A percentile compares a stretch with the other conserved stretches of the same genome.
phyloP scores from a whole-genome alignment of 2,113 vertebrate genomes.

The Felis chaus region DNA sequence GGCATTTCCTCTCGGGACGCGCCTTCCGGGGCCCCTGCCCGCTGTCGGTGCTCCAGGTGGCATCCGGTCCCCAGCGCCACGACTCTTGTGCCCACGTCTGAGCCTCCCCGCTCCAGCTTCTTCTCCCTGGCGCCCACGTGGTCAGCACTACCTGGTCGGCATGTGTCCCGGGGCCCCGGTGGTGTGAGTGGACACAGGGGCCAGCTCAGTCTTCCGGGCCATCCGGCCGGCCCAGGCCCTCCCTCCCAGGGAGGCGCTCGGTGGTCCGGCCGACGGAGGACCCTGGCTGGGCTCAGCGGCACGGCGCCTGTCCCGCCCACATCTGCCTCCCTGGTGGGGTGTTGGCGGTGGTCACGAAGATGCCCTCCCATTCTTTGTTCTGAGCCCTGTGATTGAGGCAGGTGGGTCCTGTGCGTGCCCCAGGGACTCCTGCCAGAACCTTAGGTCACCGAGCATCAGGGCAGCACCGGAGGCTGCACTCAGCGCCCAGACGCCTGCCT shows the following conservation, averaged over 20 bases:
- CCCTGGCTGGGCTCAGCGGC: fast-evolving
- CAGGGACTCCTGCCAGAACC: fast-evolving
- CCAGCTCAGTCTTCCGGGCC: background rate
- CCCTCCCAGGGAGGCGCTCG: background rate
- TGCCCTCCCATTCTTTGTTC: background rate
- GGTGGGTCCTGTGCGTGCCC: background rate
- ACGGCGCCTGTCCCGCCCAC: fast-evolving
- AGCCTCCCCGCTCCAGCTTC: background rate
- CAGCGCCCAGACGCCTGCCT: fast-evolving
- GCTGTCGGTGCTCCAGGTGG: background rate
- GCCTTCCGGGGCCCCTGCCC: background rate
- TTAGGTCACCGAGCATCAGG: background rate
- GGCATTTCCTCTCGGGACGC: background rate
- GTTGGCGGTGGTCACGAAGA: background rate
- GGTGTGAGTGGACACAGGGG: background rate
- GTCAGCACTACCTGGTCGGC: background rate
- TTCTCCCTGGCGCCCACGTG: background rate
- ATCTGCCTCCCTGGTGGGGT: too few species aligned
- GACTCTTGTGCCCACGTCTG: too few species aligned
- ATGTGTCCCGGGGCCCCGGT: background rate
- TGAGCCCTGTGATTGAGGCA: fast-evolving
- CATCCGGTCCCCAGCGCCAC: fast-evolving
- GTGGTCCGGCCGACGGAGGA: fast-evolving
- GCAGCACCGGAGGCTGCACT: fast-evolving
- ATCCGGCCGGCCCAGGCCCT: background rate